These are phyloP conservation scores for Bovichtus diacanthus DNA, from an alignment of 2,797 vertebrate genomes.

Conservation along the genomic window DNA sequence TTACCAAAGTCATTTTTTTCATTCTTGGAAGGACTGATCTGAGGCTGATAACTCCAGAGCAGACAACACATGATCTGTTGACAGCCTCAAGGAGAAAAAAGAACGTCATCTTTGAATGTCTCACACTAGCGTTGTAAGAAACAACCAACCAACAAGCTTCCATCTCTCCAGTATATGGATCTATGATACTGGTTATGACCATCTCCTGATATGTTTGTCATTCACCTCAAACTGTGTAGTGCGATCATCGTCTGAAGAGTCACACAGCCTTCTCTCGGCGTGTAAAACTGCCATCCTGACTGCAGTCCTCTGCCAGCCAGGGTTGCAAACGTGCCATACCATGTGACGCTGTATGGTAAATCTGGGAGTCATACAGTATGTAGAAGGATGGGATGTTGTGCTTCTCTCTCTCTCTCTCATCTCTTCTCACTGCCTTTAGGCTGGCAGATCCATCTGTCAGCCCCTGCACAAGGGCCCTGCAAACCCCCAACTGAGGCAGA, in stretches of 20 bases:
- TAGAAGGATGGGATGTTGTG: constrained; percentile 54
- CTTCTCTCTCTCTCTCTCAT: constrained; percentile 39
- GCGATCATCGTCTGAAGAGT: constrained; percentile 4
- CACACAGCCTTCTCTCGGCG: not conserved
- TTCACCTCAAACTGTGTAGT: constrained; percentile 19
- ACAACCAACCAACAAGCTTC: not conserved
- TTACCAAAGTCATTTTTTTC: too few relatives aligned
- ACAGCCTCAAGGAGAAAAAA: not conserved
- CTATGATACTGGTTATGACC: not conserved
- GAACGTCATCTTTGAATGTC: not conserved
- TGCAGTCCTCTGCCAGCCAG: constrained; percentile 19
- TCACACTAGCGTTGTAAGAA: not conserved
- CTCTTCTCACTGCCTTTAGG: constrained; percentile 71
- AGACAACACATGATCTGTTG: not conserved
- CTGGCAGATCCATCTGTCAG: constrained; percentile 85
- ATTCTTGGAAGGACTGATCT: not conserved
- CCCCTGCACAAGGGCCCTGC: constrained; percentile 68
- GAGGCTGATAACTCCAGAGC: not conserved
- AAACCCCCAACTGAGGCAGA: constrained; percentile 68
- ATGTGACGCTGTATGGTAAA: constrained; percentile 42
- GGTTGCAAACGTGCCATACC: constrained; percentile 33
- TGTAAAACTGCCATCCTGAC: constrained; percentile 15
- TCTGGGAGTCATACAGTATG: constrained; percentile 52
- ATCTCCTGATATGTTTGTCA: not conserved
- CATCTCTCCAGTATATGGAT: not conserved